Conservation (phyloP, 2,797 vertebrate species). For the Cygnus olor region DNA sequence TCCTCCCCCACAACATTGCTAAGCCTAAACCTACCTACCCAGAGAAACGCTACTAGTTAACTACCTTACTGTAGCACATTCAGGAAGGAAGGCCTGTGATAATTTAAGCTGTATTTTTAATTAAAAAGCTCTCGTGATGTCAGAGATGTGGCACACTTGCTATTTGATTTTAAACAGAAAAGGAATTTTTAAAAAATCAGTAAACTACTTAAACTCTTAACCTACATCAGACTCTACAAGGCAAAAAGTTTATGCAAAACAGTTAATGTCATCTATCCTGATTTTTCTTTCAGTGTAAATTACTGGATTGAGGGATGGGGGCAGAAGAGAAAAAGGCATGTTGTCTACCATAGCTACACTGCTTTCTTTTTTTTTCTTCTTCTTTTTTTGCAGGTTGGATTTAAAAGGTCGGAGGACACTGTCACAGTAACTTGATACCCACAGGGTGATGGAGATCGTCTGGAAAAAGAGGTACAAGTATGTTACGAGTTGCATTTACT, state of each 20-base stretch:
- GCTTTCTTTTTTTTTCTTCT: constrained; percentile 97
- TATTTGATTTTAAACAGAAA: neutral
- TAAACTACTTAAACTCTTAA: neutral
- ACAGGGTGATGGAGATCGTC: constrained; percentile 88
- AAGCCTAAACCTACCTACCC: neutral
- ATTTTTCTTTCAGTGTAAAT: neutral
- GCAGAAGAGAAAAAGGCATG: neutral
- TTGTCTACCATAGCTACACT: constrained; percentile 83
- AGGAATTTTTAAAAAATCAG: neutral
- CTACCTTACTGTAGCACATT: neutral
- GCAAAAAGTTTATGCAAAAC: neutral
- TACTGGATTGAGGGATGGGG: neutral
- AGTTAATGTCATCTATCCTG: neutral
- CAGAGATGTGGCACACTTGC: neutral
- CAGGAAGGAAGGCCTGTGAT: neutral
- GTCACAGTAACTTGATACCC: constrained; percentile 91
- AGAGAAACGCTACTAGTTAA: neutral
- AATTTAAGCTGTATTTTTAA: neutral
- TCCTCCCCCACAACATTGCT: neutral
- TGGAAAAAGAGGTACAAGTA: constrained; percentile 65
- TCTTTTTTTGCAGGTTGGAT: constrained; percentile 96
- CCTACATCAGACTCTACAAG: neutral
- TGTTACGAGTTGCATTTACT: neutral
- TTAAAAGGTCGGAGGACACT: constrained; percentile 91
- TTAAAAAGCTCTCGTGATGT: neutral